Percentiles rank a stretch among this genome's conserved stretches.
These are phyloP conservation scores for Sapajus apella DNA, from an alignment of 2,113 vertebrate genomes.

Conservation along the genomic window DNA sequence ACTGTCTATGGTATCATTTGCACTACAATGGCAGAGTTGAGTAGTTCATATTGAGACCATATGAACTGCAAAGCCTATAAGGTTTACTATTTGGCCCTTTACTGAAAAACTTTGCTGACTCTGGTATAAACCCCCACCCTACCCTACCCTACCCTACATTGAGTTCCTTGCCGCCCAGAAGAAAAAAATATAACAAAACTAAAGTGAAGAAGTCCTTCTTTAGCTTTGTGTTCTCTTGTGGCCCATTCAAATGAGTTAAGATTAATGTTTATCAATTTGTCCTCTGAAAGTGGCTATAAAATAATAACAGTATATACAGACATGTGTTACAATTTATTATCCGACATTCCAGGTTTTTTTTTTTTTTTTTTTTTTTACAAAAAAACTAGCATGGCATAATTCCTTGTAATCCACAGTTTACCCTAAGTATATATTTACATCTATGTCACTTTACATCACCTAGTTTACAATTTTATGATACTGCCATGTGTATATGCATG, in stretches of 20 bases:
- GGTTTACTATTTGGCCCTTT: neutral
- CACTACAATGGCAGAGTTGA: neutral
- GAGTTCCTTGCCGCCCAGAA: neutral
- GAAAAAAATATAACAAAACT: neutral
- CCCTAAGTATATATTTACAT: neutral
- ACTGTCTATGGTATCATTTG: neutral
- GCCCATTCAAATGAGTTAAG: neutral
- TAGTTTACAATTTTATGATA: neutral
- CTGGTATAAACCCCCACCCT: neutral
- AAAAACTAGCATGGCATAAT: neutral
- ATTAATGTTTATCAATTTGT: neutral
- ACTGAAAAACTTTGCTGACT: neutral
- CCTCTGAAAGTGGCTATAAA: conserved; percentile 1
- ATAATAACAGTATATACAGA: neutral
- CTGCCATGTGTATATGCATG: neutral
- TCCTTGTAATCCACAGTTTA: neutral
- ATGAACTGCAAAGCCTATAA: neutral
- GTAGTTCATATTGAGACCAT: neutral
- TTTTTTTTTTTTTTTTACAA: neutral
- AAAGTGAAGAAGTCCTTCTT: neutral
- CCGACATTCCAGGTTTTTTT: neutral
- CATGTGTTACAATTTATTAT: neutral
- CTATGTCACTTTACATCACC: neutral
- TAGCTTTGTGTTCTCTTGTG: neutral
- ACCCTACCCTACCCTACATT: neutral